Conservation (phyloP, 2,888 invertebrate genomes). For the Netelia fuscicornis region DNA sequence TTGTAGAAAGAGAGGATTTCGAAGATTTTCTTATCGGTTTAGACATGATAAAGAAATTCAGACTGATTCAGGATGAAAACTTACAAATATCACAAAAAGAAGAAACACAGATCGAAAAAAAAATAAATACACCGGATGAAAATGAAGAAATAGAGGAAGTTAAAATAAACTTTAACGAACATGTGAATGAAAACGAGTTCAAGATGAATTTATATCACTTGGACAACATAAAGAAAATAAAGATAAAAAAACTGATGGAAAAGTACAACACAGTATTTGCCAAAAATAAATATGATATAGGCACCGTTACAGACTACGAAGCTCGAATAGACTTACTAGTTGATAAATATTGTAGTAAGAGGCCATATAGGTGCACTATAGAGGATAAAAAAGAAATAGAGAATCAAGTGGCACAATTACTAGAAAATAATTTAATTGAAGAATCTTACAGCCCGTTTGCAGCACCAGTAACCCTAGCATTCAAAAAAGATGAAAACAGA, state of each 20-base stretch:
- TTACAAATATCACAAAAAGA: slow-evolving; percentile 63
- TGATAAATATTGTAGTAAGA: slow-evolving; percentile 60
- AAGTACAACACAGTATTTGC: slow-evolving; percentile 64
- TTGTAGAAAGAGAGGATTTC: slow-evolving; percentile 64
- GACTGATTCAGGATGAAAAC: slow-evolving; percentile 57
- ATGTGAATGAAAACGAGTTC: slow-evolving; percentile 52
- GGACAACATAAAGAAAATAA: slow-evolving; percentile 47
- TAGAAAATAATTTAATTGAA: slow-evolving; percentile 61
- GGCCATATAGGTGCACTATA: slow-evolving; percentile 60
- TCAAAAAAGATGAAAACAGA: slow-evolving; percentile 67
- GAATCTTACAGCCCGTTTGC: slow-evolving; percentile 64
- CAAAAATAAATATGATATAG: slow-evolving; percentile 59
- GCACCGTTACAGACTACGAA: no score
- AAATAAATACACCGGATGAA: background rate
- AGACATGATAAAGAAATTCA: slow-evolving; percentile 58
- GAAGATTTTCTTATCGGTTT: slow-evolving; percentile 67
- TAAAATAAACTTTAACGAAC: slow-evolving; percentile 60
- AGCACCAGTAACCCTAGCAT: slow-evolving; percentile 64
- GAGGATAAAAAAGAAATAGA: slow-evolving; percentile 63
- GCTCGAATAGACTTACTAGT: slow-evolving; percentile 63
- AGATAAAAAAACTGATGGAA: slow-evolving; percentile 59
- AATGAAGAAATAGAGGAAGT: slow-evolving; percentile 31
- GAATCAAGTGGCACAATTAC: slow-evolving; percentile 64
- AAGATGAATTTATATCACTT: slow-evolving; percentile 49
- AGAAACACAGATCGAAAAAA: slow-evolving; percentile 52